Percentiles rank a stretch among this genome's conserved stretches.
phyloP scores from a whole-genome alignment of 2,888 invertebrate genomes.

The Andrena hattorfiana region DNA sequence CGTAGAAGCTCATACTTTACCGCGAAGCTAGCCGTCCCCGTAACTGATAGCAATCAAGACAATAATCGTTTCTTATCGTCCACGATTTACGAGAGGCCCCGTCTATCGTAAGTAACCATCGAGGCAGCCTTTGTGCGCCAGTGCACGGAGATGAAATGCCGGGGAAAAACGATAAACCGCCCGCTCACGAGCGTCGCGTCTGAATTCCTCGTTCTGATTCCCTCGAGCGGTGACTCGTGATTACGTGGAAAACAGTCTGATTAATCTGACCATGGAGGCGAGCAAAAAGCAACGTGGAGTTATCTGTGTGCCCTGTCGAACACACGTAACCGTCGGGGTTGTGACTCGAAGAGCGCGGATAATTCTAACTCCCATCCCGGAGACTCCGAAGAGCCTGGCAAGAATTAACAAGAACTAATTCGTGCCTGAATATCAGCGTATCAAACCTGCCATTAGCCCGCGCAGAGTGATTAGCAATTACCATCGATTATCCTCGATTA shows the following conservation, averaged over 20 bases:
- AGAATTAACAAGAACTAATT: not conserved
- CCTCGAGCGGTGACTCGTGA: slow-evolving; percentile 26
- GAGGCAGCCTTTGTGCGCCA: slow-evolving; percentile 4
- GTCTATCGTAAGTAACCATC: slow-evolving; percentile 34
- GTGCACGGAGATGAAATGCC: slow-evolving; percentile 12
- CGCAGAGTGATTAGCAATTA: not conserved
- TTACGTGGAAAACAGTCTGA: slow-evolving; percentile 39
- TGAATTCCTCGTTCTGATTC: slow-evolving; percentile 31
- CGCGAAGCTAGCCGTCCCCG: not conserved
- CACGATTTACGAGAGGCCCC: slow-evolving; percentile 41
- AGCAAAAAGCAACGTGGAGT: slow-evolving; percentile 21
- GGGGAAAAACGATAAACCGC: slow-evolving; percentile 31
- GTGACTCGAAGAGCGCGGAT: not conserved
- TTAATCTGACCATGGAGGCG: slow-evolving; percentile 35
- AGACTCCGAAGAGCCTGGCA: not conserved
- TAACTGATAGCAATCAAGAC: slow-evolving; percentile 37
- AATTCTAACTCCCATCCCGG: too few species aligned
- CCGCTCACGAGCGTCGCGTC: slow-evolving; percentile 27
- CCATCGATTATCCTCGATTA: slow-evolving; percentile 6
- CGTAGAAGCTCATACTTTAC: slow-evolving; percentile 20
- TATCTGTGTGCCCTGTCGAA: slow-evolving; percentile 25
- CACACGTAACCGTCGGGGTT: slow-evolving; percentile 17
- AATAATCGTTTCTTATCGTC: slow-evolving; percentile 47
- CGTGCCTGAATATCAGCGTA: not conserved
- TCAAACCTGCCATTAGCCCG: not conserved